A percentile compares a stretch with the other conserved stretches of the same genome.
Conservation (phyloP, 2,888 invertebrate species). For the Drosophila peninsularis region DNA sequence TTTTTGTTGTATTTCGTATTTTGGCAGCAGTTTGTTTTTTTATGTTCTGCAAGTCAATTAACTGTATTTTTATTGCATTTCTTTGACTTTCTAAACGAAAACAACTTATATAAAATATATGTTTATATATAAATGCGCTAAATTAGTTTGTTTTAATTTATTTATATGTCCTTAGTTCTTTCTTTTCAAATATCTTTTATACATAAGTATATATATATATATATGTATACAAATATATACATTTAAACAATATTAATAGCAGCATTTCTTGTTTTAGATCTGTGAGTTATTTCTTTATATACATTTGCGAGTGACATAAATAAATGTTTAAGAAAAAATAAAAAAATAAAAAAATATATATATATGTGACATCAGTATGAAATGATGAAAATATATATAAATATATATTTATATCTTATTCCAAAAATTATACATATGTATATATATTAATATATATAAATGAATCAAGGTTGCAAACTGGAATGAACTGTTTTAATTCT, state of each 20-base stretch:
- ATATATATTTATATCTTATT: neutral
- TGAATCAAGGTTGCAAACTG: neutral
- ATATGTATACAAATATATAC: slow-evolving; percentile 9
- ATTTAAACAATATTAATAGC: slow-evolving; percentile 10
- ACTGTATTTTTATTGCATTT: slow-evolving; percentile 24
- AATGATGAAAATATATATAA: neutral
- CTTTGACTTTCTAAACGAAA: neutral
- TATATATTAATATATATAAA: neutral
- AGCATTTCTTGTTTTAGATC: slow-evolving; percentile 7
- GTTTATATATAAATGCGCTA: neutral
- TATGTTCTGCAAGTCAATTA: slow-evolving; percentile 27
- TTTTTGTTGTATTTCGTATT: neutral
- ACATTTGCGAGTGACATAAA: neutral
- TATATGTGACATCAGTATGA: neutral
- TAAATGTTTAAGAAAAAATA: slow-evolving; percentile 5
- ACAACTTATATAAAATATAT: neutral
- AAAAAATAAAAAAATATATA: too few relatives aligned
- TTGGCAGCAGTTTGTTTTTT: slow-evolving; percentile 6
- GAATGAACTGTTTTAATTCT: neutral
- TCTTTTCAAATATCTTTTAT: slow-evolving; percentile 3
- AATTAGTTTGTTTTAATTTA: slow-evolving; percentile 34
- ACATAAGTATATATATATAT: neutral
- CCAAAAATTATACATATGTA: neutral
- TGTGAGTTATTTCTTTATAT: slow-evolving; percentile 24
- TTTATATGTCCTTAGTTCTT: slow-evolving; percentile 49